Evolutionary conservation across 2,888 invertebrate genomes (phyloP).

Genomic region (Crematogaster levior): DNA sequence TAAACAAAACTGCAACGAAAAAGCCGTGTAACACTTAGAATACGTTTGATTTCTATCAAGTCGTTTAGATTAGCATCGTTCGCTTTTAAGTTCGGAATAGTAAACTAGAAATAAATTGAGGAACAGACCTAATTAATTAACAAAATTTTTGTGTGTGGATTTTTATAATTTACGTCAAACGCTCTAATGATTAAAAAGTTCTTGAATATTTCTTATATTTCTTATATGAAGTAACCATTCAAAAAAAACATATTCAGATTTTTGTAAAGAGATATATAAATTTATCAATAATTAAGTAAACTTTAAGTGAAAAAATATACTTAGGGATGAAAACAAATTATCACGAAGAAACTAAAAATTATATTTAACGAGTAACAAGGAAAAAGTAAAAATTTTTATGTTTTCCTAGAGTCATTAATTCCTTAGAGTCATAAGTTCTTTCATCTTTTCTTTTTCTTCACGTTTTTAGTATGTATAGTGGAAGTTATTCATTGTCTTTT

Average conservation of each 20-base stretch:
- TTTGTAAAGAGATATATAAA: not conserved
- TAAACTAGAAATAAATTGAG: not conserved
- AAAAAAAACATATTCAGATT: not conserved
- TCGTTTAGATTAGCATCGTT: not conserved
- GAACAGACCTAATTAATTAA: not conserved
- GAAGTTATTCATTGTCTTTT: not conserved
- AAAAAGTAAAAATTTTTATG: too few species aligned
- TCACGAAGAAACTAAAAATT: not conserved
- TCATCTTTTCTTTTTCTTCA: too few species aligned
- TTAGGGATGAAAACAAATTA: not conserved
- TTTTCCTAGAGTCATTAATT: too few species aligned
- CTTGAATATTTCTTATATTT: not conserved
- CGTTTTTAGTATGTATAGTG: too few species aligned
- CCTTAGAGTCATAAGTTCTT: too few species aligned
- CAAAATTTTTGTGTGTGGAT: not conserved
- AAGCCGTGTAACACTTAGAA: constrained; percentile 18
- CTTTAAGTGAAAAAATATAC: not conserved
- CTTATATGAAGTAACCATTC: not conserved
- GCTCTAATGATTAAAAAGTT: not conserved
- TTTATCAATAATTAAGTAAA: not conserved
- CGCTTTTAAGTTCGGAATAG: not conserved
- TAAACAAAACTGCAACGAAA: constrained; percentile 48
- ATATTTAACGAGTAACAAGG: too few species aligned
- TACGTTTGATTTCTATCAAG: not conserved
- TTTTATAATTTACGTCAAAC: not conserved